phyloP scores from a whole-genome alignment of 2,113 vertebrate species.

The Aramus guarauna region DNA sequence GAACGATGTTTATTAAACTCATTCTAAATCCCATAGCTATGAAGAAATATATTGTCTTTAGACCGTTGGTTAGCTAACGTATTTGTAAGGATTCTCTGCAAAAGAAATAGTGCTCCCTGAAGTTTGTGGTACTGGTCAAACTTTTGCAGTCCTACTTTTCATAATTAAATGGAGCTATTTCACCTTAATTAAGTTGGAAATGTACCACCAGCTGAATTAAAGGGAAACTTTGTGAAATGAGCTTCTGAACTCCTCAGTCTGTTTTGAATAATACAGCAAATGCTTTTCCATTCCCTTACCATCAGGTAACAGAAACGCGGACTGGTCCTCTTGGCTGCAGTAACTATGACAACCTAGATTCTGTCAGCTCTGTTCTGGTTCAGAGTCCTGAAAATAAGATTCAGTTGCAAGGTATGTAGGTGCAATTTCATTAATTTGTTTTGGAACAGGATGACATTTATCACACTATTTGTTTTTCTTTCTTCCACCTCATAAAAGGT shows the following conservation, averaged over 20 bases:
- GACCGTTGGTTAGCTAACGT: neutral
- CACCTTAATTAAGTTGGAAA: neutral
- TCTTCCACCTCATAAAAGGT: neutral
- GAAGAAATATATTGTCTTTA: neutral
- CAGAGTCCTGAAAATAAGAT: conserved; percentile 99
- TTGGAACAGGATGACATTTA: neutral
- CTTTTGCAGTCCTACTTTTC: neutral
- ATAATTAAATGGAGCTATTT: neutral
- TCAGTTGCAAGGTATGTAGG: conserved; percentile 91
- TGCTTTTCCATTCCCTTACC: conserved; percentile 22
- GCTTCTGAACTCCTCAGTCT: neutral
- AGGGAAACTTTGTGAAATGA: neutral
- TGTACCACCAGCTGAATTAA: neutral
- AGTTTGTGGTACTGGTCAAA: neutral
- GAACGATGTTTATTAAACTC: accelerated
- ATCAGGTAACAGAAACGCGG: conserved; percentile 94
- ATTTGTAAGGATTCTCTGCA: neutral
- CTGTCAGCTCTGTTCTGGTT: conserved; percentile 97
- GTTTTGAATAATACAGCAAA: conserved; percentile 18
- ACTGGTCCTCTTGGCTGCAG: conserved; percentile 98
- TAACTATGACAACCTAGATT: conserved; percentile 99
- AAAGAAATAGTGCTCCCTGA: neutral
- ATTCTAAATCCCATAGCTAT: neutral
- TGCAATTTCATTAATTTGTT: conserved; percentile 47
- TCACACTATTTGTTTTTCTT: neutral